phyloP scores from a whole-genome alignment of 2,888 invertebrate species.

The Clepsis dumicolana region DNA sequence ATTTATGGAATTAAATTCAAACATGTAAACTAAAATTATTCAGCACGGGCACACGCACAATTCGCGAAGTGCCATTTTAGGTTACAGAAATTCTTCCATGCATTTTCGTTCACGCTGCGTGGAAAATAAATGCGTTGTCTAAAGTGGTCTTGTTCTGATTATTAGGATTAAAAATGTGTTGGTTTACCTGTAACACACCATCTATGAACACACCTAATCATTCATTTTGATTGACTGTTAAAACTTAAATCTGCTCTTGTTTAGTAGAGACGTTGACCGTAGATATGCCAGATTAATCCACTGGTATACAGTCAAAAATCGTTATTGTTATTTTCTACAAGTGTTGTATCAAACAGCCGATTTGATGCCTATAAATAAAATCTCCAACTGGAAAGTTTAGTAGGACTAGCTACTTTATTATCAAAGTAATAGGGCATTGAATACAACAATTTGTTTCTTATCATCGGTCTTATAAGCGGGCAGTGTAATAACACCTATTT shows the following conservation, averaged over 20 bases:
- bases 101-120: no score
- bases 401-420: neutral
- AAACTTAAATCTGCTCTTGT: neutral
- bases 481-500: neutral
- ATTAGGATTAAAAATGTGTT: neutral
- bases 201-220: neutral
- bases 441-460: neutral
- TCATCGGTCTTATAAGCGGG: neutral
- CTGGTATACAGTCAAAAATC: neutral
- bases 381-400: neutral
- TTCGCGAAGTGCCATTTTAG: no score
- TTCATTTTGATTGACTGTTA: constrained; percentile 2
- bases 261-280: neutral
- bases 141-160: neutral
- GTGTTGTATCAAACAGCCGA: neutral
- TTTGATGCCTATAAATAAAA: neutral
- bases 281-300: neutral
- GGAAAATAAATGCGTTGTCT: no score
- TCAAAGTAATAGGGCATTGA: neutral
- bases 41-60: no score
- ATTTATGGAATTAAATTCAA: no score
- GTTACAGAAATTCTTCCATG: no score
- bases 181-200: no score
- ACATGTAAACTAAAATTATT: no score
- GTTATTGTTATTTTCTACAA: neutral